Evolutionary conservation across 2,797 vertebrate genomes (phyloP), one percentile per base, ranked within the genome.

Genomic region (Cyclopterus lumpus): DNA sequence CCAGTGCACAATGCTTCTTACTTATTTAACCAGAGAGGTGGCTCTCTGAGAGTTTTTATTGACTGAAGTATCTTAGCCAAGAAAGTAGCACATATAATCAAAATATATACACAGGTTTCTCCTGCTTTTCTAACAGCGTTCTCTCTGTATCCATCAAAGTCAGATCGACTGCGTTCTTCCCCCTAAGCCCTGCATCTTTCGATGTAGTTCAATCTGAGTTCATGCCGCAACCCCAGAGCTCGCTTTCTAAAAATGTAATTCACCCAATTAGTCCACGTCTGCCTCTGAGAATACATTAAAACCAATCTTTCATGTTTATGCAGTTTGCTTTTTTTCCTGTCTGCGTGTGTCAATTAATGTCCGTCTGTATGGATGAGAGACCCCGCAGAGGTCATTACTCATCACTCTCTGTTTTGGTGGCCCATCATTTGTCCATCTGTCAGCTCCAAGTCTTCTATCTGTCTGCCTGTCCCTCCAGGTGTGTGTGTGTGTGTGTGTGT

Each of bases 271-370:
- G 54, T 75, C 63, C 16, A 24, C 40, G 28, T 58, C 20, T 38
- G 63, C 54, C 71, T 73, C 44, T 3, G 34, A 84, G 62, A 75
- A 71, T 67, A 71, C 68, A 81, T 75, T 79, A 54, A 54, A 66
- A 63, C 40, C 73, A n/a, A n/a, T n/a, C n/a, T n/a, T 34, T 68
- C 10, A 20, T 63, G 61, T 54, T 54, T n/a, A 18, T 58, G 14
- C 28, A 4, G 11, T 28, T 36, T 38, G 26, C 4, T 34, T 48
- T 24, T 2, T 15, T 12, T 12, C 12, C 32, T 18, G 63, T 70
- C 68, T 15, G 42, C n/a, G 26, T 26, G 49, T 57, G 46, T 71
- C 55, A 63, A 77, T 77, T 51, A 57, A 24, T 26, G 64, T 75
- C 44, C 59, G 71, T 34, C 53, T 64, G 24, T 34, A 9, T 18